A percentile compares a stretch with the other conserved stretches of the same genome.
These are phyloP conservation scores for Peromyscus leucopus DNA, from an alignment of 2,113 vertebrate species.

Conservation along the genomic window DNA sequence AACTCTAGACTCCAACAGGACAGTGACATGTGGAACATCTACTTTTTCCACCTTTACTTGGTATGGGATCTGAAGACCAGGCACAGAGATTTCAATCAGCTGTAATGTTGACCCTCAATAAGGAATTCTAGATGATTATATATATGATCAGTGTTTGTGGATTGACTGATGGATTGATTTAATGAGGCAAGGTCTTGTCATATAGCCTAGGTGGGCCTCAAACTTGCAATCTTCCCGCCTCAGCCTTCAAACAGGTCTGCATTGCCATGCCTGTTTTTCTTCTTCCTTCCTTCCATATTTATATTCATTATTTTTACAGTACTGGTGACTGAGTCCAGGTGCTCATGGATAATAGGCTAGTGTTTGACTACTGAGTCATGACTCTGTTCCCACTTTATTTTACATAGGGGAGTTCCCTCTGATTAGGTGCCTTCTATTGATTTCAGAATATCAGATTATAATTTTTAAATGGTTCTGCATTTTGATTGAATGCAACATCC, in stretches of 20 bases:
- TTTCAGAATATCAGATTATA: slow-evolving; percentile 44
- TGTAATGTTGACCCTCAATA: slow-evolving; percentile 43
- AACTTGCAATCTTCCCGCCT: not conserved
- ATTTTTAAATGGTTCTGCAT: slow-evolving; percentile 45
- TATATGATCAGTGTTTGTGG: slow-evolving; percentile 35
- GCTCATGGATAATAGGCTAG: not conserved
- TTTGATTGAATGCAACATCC: slow-evolving; percentile 24
- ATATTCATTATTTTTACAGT: not conserved
- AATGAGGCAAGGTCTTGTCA: not conserved
- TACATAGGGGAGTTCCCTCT: not conserved
- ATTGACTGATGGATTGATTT: not conserved
- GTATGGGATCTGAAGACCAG: not conserved
- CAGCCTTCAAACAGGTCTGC: not conserved
- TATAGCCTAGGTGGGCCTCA: not conserved
- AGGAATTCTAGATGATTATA: slow-evolving; percentile 2
- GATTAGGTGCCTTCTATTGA: slow-evolving; percentile 20
- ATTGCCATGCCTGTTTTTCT: not conserved
- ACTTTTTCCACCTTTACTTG: not conserved
- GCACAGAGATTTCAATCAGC: not conserved
- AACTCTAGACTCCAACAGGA: not conserved
- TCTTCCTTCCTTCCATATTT: not conserved
- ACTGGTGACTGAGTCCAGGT: not conserved
- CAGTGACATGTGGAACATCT: not conserved
- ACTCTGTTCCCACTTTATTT: not conserved
- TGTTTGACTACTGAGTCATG: not conserved